A percentile compares a stretch with the other conserved stretches of the same genome.
Evolutionary conservation across 2,888 invertebrate species (phyloP).

Genomic region (Cryptophagus acutangulus): DNA sequence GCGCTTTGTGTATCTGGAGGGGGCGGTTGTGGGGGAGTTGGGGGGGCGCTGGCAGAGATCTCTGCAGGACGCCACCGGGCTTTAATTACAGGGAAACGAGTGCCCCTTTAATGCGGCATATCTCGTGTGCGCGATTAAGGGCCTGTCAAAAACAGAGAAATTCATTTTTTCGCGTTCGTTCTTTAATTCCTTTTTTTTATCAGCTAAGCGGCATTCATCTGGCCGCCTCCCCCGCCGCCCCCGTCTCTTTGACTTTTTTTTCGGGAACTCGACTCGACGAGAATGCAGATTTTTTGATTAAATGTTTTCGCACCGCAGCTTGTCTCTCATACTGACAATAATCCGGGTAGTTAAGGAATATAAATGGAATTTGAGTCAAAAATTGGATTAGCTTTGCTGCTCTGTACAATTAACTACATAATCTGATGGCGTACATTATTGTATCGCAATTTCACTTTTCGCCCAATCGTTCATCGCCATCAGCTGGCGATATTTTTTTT

Average conservation of each 20-base stretch:
- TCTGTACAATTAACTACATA: too few relatives aligned
- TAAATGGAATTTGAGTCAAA: conserved; percentile 29
- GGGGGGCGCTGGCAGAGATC: too few relatives aligned
- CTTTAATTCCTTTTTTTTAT: conserved; percentile 52
- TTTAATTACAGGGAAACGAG: conserved; percentile 45
- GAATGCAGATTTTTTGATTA: conserved; percentile 37
- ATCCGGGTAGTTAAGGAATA: conserved; percentile 31
- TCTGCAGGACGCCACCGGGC: conserved; percentile 30
- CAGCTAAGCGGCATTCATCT: conserved; percentile 50
- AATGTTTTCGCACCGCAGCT: conserved; percentile 26
- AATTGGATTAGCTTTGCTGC: conserved; percentile 28
- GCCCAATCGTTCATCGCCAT: too few relatives aligned
- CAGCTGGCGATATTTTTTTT: too few relatives aligned
- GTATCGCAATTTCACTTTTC: too few relatives aligned
- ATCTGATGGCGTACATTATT: too few relatives aligned
- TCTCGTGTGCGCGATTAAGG: conserved; percentile 49
- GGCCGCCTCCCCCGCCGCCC: conserved; percentile 29
- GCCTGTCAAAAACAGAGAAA: conserved; percentile 52
- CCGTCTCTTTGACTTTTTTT: conserved; percentile 22
- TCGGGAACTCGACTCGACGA: conserved; percentile 9
- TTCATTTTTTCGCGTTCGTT: conserved; percentile 51
- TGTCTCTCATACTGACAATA: conserved; percentile 25
- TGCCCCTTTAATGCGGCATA: conserved; percentile 47
- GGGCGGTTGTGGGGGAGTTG: too few relatives aligned
- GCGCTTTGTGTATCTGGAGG: too few relatives aligned